Conservation (phyloP, 2,113 vertebrate genomes). For the Pao palembangensis region DNA sequence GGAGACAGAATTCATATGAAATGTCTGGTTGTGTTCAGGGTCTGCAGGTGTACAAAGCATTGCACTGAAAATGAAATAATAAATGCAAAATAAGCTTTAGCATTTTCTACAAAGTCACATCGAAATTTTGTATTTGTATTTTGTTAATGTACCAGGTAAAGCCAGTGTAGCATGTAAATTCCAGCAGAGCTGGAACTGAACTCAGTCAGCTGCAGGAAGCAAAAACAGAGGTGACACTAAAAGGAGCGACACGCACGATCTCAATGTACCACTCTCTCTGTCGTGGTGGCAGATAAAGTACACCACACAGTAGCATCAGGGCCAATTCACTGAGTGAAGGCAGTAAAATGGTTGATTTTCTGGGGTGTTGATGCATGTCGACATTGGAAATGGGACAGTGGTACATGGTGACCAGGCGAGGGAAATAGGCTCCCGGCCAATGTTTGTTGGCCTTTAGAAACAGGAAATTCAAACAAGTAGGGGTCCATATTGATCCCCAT, state of each 20-base stretch:
- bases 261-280: neutral
- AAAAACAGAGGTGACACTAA: neutral
- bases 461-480: neutral
- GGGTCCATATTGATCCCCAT: neutral
- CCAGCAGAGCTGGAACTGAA: no score
- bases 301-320: slow-evolving; percentile 1
- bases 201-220: no score
- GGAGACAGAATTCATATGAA: slow-evolving; percentile 33
- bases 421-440: neutral
- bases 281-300: neutral
- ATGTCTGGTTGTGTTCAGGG: slow-evolving; percentile 34
- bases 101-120: neutral
- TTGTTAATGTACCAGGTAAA: no score
- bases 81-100: slow-evolving; percentile 3
- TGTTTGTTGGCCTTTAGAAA: neutral
- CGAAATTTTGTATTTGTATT: no score
- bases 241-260: neutral
- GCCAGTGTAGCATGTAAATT: no score
- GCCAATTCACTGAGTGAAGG: neutral
- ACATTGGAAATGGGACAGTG: neutral
- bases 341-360: neutral
- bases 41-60: slow-evolving; percentile 20
- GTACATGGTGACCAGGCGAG: neutral
- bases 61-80: slow-evolving; percentile 9
- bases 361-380: neutral